These are phyloP conservation scores for Drosophila subsilvestris DNA, from an alignment of 2,888 invertebrate genomes.

Conservation along the genomic window DNA sequence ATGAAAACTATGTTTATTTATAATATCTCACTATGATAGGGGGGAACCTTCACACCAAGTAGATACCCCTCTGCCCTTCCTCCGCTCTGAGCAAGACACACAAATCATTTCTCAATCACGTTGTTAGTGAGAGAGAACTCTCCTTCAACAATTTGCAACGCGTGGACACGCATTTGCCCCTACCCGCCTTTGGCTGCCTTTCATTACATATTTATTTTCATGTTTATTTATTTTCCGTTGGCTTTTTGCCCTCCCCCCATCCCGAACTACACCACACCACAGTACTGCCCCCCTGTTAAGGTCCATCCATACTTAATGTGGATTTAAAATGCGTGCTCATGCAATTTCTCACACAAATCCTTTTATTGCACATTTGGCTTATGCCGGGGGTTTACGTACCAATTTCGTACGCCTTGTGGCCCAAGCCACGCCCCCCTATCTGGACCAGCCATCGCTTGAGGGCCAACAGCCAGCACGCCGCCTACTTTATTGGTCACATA, in stretches of 20 bases:
- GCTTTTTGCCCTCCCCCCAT: conserved; percentile 5
- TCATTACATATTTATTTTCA: conserved; percentile 64
- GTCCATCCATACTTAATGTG: conserved; percentile 71
- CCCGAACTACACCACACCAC: background rate
- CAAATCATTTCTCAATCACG: conserved; percentile 66
- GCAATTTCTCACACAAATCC: conserved; percentile 81
- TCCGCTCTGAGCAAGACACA: conserved; percentile 3
- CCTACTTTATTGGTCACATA: conserved; percentile 80
- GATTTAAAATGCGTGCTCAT: conserved; percentile 80
- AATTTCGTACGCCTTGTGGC: conserved; percentile 59
- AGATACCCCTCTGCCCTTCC: conserved; percentile 1
- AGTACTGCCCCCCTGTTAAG: conserved; percentile 8
- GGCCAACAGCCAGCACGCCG: conserved; percentile 68
- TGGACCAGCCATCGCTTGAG: conserved; percentile 46
- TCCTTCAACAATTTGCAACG: conserved; percentile 57
- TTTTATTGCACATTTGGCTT: conserved; percentile 80
- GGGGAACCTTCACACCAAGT: background rate
- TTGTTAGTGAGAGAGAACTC: conserved; percentile 25
- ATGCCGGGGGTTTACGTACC: conserved; percentile 73
- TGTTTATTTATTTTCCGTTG: conserved; percentile 61
- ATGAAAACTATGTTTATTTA: background rate
- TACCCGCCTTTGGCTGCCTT: conserved; percentile 14
- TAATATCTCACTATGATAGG: conserved; percentile 8
- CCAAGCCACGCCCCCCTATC: conserved; percentile 39
- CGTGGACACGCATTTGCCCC: conserved; percentile 12